Evolutionary conservation across 2,113 vertebrate genomes (phyloP), one percentile per base, ranked within the genome.

Genomic region (Oreochromis spilurus): DNA sequence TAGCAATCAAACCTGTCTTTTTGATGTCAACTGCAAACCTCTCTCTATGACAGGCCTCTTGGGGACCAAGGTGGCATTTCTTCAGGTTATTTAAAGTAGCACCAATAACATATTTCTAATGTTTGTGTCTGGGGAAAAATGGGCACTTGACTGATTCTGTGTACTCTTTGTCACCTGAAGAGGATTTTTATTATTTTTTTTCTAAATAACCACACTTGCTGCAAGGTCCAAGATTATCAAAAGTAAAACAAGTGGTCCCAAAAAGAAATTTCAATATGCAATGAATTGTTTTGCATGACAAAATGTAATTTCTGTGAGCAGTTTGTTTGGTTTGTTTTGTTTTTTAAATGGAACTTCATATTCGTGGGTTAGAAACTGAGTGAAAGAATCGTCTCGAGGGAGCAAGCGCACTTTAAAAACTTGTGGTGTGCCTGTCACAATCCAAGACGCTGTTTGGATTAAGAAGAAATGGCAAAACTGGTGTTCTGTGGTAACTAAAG

Each of bases 361-460:
- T 92, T 70, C 80, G 57, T 86, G 84, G 26, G 38, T 14, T 77
- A 79, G 54, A 77, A 87, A 84, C 45, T 40, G 67, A 84, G 83
- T 82, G 82, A 84, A 88, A 84, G 75, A 45, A 91, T 88, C 1
- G 1, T 83, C 90, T 91, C 81, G 86, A 89, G 79, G 3, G 84
- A 95, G 91, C 88, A 58, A 89, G 89, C 89, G 95, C 95, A 96
- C 96, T 97, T 97, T 96, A 91, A 91, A 81, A 58, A 75, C 38
- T 75, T 43, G 83, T 93, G 89, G 91, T 81, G 92, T 91, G 90
- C 87, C 92, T 89, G 90, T 94, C 86, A 38, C 84, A 83, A 78
- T 93, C 90, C 75, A 79, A 85, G 60, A 87, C 34, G 4, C 34
- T 75, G 50, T 91, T 88, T 89, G 90, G 91, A 70, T 90, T 89